Evolutionary conservation across 2,113 vertebrate genomes (phyloP).

Genomic region (Python bivittatus): DNA sequence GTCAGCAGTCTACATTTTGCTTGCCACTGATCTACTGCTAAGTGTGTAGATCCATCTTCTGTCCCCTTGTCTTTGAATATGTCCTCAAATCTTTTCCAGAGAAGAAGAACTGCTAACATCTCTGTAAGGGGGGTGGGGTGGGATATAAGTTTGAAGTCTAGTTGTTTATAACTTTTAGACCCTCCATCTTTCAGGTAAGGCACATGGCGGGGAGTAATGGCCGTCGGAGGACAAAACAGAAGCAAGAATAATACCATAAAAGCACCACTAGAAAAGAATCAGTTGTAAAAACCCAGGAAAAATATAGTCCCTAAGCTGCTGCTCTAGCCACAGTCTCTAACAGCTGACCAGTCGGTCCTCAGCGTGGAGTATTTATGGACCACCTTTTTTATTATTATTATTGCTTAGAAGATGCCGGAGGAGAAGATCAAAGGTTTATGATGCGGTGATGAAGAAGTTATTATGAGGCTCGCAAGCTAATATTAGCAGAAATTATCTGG

Average conservation of each 20-base stretch:
- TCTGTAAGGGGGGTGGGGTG: no score
- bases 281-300: not conserved
- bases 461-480: constrained; percentile 16
- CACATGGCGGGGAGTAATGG: not conserved
- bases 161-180: not conserved
- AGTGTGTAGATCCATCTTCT: not conserved
- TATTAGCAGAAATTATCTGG: constrained; percentile 35
- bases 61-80: not conserved
- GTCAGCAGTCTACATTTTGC: not conserved
- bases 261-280: not conserved
- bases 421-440: constrained; percentile 36
- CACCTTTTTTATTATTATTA: constrained; percentile 2
- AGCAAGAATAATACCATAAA: not conserved
- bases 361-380: constrained; percentile 16
- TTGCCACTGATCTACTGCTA: not conserved
- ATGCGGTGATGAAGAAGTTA: constrained; percentile 33
- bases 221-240: not conserved
- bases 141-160: not conserved
- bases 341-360: not conserved
- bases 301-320: not conserved
- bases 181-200: not conserved
- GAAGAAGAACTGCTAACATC: not conserved
- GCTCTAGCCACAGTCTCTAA: not conserved
- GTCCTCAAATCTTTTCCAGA: not conserved
- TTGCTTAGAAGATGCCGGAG: constrained; percentile 16